A percentile compares a stretch with the other conserved stretches of the same genome.
Conservation (phyloP, 2,888 invertebrate genomes). For the Acanthoscelides obtectus region DNA sequence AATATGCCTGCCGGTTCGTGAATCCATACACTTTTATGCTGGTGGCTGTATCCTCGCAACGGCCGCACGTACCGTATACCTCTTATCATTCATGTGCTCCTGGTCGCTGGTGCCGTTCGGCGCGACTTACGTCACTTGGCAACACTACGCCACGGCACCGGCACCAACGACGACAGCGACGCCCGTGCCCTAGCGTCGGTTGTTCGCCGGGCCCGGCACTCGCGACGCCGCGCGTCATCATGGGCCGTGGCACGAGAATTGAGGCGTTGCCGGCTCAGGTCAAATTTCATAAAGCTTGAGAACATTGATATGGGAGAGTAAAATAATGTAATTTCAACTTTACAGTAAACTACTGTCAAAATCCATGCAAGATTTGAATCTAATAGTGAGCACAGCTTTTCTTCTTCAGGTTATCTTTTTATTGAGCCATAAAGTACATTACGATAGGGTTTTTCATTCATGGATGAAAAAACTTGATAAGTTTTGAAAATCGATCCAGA, state of each 20-base stretch:
- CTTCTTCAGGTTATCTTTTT: no score
- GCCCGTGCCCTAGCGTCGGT: background rate
- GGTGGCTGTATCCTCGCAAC: background rate
- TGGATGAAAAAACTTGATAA: no score
- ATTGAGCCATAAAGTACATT: no score
- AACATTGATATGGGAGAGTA: no score
- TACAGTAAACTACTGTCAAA: no score
- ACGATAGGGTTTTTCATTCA: no score
- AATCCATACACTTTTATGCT: no score
- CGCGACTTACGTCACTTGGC: slow-evolving; percentile 1
- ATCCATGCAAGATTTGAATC: no score
- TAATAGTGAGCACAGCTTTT: no score
- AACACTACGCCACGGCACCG: background rate
- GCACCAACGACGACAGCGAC: background rate
- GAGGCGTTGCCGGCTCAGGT: background rate
- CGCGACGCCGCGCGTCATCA: background rate
- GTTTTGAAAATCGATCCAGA: no score
- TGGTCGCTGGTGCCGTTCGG: background rate
- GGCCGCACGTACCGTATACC: background rate
- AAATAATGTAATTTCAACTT: no score
- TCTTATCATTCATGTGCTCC: background rate
- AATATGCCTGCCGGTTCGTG: no score
- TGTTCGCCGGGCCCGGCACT: background rate
- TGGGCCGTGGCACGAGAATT: background rate
- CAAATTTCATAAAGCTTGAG: background rate